Evolutionary conservation across 2,113 vertebrate genomes (phyloP), one percentile per base, ranked within the genome.

Genomic region (Entosphenus tridentatus): DNA sequence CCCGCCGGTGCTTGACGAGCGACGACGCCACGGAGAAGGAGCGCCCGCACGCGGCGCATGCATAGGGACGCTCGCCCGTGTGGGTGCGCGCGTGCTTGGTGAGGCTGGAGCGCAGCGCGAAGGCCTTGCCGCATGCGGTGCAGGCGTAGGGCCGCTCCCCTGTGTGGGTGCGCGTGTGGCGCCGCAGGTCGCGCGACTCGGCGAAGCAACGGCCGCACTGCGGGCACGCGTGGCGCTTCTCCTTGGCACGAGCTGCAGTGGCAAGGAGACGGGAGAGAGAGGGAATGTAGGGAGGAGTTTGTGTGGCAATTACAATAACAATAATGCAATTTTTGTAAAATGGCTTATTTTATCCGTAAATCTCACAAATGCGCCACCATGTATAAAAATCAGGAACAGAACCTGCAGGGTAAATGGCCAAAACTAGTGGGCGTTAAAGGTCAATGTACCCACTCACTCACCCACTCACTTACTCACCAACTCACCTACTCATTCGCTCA

Each of bases 21-120:
- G n/a, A 18, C n/a, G 62, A 65, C n/a, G 62, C n/a, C n/a, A n/a
- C n/a, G 21, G 62, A 65, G 21, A 65, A 65, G 9, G 62, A 16
- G n/a, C 62, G 8, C 8, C 62, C 62, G 10, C 62, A 65, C 8
- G 21, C 21, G 62, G 62, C 21, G 62, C 62, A 65, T 21, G n/a
- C 62, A 11, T 65, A 65, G n/a, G 62, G 62, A n/a, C 62, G n/a
- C 21, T 65, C 62, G n/a, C 62, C 62, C n/a, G 62, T 65, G 62
- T 65, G 62, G 21, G 21, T 65, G n/a, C 62, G 62, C 10, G 21
- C 21, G 62, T 65, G 62, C 21, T n/a, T 65, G 10, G n/a, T n/a
- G n/a, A 65, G 21, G 9, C n/a, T 65, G 62, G 62, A 65, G 9
- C n/a, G 21, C 10, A 65, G 21, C n/a, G n/a, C 62, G 62, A 65